phyloP scores from a whole-genome alignment of 2,797 vertebrate genomes.

The Spondyliosoma cantharus region DNA sequence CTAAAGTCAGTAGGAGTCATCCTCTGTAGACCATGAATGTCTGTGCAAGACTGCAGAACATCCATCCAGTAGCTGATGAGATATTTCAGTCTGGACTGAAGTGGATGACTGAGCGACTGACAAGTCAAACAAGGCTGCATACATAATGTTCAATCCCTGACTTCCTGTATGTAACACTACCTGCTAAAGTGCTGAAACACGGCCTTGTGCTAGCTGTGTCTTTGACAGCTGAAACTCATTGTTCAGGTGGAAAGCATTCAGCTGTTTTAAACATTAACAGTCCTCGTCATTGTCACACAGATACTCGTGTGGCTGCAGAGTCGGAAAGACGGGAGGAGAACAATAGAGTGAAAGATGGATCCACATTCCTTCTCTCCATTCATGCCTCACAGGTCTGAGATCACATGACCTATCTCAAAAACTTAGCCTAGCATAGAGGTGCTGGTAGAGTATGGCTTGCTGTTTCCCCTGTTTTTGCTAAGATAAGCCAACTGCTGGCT shows the following conservation, averaged over 20 bases:
- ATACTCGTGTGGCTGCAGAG: conserved; percentile 33
- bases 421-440: background rate
- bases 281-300: conserved; percentile 40
- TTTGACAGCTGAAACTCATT: conserved; percentile 54
- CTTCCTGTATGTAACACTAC: conserved; percentile 42
- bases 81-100: conserved; percentile 11
- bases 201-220: conserved; percentile 19
- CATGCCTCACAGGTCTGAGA: conserved; percentile 61
- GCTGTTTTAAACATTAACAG: conserved; percentile 53
- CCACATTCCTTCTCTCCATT: conserved; percentile 68
- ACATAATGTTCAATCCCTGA: background rate
- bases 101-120: background rate
- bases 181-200: conserved; percentile 21
- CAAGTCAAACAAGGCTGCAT: background rate
- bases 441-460: background rate
- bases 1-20: background rate
- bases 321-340: conserved; percentile 40
- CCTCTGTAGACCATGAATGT: background rate
- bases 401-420: conserved; percentile 53
- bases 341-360: conserved; percentile 59
- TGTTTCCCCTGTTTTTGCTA: background rate
- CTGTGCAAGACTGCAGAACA: background rate
- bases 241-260: conserved; percentile 37
- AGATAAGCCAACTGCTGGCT: background rate
- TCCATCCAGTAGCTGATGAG: background rate